These are phyloP conservation scores for Stenchaetothrips biformis DNA, from an alignment of 2,888 invertebrate genomes.

Conservation along the genomic window DNA sequence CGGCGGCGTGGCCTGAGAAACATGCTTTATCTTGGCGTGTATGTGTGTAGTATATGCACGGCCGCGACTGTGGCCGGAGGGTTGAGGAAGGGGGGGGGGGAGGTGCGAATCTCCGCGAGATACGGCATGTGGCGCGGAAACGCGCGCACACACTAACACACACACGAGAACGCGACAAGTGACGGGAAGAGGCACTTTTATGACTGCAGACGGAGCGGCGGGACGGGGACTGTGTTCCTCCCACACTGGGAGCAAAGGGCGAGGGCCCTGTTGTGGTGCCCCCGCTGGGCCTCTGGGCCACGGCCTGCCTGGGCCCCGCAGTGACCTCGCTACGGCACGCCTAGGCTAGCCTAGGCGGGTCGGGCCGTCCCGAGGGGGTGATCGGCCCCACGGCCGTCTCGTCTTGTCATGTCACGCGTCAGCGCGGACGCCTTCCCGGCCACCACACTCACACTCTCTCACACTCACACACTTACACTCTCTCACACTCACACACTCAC, in stretches of 20 bases:
- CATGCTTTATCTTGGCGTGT: background rate
- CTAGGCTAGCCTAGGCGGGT: background rate
- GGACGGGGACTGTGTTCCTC: too few relatives aligned
- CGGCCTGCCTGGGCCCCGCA: background rate
- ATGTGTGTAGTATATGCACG: background rate
- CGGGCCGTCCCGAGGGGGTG: background rate
- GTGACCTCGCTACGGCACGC: background rate
- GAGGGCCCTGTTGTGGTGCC: background rate
- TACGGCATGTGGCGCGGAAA: background rate
- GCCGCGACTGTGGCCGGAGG: background rate
- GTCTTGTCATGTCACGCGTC: background rate
- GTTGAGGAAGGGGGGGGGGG: background rate
- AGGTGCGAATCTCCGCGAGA: constrained; percentile 1
- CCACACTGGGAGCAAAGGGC: too few relatives aligned
- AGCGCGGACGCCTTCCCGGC: background rate
- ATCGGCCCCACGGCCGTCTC: background rate
- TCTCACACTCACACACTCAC: background rate
- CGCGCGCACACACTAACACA: background rate
- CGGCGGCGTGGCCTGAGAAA: background rate
- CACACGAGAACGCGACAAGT: background rate
- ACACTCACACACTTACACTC: background rate
- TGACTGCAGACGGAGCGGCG: too few relatives aligned
- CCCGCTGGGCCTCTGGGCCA: background rate
- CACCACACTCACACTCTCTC: background rate
- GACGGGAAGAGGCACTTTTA: too few relatives aligned